Evolutionary conservation across 2,797 vertebrate species (phyloP), one percentile per base, ranked within the genome.

Genomic region (Danionella dracula): DNA sequence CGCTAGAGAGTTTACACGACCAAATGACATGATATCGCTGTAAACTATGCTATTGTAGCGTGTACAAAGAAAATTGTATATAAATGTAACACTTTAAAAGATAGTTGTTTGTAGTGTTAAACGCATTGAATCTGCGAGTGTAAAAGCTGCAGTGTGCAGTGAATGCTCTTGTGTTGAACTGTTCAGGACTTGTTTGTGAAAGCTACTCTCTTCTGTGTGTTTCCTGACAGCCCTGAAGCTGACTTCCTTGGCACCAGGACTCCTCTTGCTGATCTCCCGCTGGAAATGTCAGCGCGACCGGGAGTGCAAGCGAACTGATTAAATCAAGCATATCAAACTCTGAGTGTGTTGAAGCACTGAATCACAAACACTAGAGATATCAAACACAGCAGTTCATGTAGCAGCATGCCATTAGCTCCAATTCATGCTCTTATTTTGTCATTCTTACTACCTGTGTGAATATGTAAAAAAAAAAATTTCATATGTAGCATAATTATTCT

Each of bases 361-460:
- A 69, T 90, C 86, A 85, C 92, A 96, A 92, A 96, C 93, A 95
- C 93, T 95, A 94, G 91, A 88, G 91, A 88, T 78, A 85, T 87
- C 85, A 91, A 93, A 93, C 94, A 90, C 87, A 95, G 93, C 94
- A 89, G 91, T 88, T 80, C 78, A 97, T 98, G 94, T 98, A 98
- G 95, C 95, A 96, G 93, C 91, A 89, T 93, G 93, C 94, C 96
- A 94, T 93, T 95, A 95, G 92, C 93, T 87, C 85, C 76, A 76
- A 87, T 87, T 84, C 84, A 87, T 89, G 84, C 84, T 86, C 82
- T 66, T 78, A 27, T 29, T 51, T 53, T 11, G 68, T 85, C 79
- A n/a, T 80, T 78, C 84, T 82, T 87, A 87, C 88, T 90, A 90
- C 88, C 87, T 90, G 87, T 90, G 87, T 90, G 85, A 83, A 85